These are phyloP conservation scores for Lagopus leucura DNA, from an alignment of 2,113 vertebrate genomes.

Conservation along the genomic window DNA sequence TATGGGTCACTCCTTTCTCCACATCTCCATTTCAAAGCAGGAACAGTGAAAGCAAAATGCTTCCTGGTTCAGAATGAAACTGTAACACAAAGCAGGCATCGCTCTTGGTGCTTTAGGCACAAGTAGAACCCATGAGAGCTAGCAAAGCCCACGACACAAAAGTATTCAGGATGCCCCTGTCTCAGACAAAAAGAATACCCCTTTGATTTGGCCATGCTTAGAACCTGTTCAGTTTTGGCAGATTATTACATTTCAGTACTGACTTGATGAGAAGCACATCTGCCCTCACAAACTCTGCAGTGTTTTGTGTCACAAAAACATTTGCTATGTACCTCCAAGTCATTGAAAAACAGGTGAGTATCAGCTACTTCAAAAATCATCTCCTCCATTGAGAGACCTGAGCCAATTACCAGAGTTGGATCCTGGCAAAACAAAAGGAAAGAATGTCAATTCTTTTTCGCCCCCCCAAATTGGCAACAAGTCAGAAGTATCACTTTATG, in stretches of 20 bases:
- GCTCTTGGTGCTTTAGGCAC: not conserved
- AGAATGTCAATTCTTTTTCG: not conserved
- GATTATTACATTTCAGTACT: not conserved
- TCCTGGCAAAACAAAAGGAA: slow-evolving; percentile 80
- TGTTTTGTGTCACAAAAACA: not conserved
- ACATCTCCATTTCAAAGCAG: not conserved
- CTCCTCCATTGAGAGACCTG: slow-evolving; percentile 98
- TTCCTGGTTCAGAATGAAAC: not conserved
- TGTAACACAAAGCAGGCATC: not conserved
- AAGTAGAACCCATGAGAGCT: not conserved
- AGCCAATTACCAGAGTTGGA: slow-evolving; percentile 90
- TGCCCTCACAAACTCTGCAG: not conserved
- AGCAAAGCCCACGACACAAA: not conserved
- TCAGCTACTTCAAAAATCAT: slow-evolving; percentile 99
- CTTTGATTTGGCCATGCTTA: not conserved
- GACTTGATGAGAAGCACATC: not conserved
- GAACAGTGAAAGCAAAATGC: not conserved
- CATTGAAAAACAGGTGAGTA: slow-evolving; percentile 98
- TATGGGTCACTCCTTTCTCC: not conserved
- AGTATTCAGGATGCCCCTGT: not conserved
- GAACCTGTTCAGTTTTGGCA: not conserved
- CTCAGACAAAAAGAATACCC: not conserved
- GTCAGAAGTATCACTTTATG: not conserved
- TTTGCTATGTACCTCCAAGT: slow-evolving; percentile 86
- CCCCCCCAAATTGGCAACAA: not conserved